Conservation (phyloP, 2,888 invertebrate genomes). For the Xanthia togata region DNA sequence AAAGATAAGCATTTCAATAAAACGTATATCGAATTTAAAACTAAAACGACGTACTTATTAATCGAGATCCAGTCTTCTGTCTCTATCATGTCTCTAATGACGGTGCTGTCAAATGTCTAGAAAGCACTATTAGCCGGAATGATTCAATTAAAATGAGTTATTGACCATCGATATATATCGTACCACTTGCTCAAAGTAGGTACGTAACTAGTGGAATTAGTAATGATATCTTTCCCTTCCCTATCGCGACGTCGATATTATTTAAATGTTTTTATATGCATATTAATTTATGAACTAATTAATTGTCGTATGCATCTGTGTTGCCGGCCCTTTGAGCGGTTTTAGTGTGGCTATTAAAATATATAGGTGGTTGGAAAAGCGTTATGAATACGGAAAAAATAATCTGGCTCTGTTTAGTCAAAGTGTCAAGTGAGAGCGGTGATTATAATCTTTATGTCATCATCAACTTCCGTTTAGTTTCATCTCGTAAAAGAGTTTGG, state of each 20-base stretch:
- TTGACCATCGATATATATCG: constrained; percentile 78
- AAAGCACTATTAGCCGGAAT: constrained; percentile 85
- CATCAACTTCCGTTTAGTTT: constrained; percentile 54
- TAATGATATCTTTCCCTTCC: constrained; percentile 62
- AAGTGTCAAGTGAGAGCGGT: constrained; percentile 54
- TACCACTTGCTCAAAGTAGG: constrained; percentile 64
- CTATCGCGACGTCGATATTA: constrained; percentile 51
- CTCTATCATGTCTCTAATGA: constrained; percentile 83
- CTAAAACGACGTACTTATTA: constrained; percentile 72
- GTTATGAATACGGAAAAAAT: constrained; percentile 31
- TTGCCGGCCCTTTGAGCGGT: constrained; percentile 59
- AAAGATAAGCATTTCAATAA: constrained; percentile 62
- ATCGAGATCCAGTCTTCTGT: constrained; percentile 77
- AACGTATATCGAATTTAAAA: constrained; percentile 57
- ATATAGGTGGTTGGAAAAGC: constrained; percentile 42
- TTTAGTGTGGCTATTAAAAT: constrained; percentile 61
- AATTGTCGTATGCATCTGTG: constrained; percentile 57
- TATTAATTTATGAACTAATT: constrained; percentile 65
- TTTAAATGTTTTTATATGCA: constrained; percentile 64
- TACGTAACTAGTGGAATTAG: constrained; percentile 63
- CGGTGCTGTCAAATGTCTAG: constrained; percentile 84
- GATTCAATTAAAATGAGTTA: constrained; percentile 88
- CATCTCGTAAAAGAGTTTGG: constrained; percentile 42
- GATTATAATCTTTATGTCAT: constrained; percentile 64
- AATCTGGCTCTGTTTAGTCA: constrained; percentile 40